Evolutionary conservation across 1,140 invertebrate genomes (phyloP).

Genomic region (Euwallacea similis): DNA sequence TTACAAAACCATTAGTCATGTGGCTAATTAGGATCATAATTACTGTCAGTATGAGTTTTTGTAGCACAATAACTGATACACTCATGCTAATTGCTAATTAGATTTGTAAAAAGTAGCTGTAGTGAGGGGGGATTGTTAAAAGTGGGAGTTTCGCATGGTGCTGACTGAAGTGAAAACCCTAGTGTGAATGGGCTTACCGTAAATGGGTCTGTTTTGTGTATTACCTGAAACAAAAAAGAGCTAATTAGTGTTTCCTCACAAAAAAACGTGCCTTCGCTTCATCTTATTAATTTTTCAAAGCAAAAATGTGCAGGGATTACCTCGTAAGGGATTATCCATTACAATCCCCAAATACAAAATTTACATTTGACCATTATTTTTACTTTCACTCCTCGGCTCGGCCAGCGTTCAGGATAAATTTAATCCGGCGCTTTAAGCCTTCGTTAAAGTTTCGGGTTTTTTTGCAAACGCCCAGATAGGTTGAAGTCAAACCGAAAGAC

Average conservation of each 20-base stretch:
- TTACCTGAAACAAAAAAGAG: too few species aligned
- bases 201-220: too few species aligned
- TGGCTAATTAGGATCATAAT: too few species aligned
- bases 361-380: slow-evolving; percentile 35
- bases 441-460: slow-evolving; percentile 29
- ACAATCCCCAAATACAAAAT: slow-evolving; percentile 28
- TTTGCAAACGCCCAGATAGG: slow-evolving; percentile 24
- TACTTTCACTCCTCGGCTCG: slow-evolving; percentile 28
- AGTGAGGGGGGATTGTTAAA: too few species aligned
- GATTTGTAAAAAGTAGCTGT: too few species aligned
- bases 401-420: slow-evolving; percentile 28
- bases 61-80: slow-evolving; percentile 4
- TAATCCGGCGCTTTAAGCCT: slow-evolving; percentile 27
- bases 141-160: too few species aligned
- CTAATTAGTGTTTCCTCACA: too few species aligned
- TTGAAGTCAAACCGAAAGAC: slow-evolving; percentile 21
- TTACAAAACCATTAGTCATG: too few species aligned
- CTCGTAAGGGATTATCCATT: slow-evolving; percentile 16
- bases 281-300: slow-evolving; percentile 10
- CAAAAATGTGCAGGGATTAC: slow-evolving; percentile 23
- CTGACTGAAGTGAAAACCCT: too few species aligned
- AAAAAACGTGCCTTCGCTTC: too few species aligned
- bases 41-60: not conserved
- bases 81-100: not conserved
- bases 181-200: too few species aligned